Evolutionary conservation across 2,113 vertebrate genomes (phyloP).

Genomic region (Dromiciops gliroides): DNA sequence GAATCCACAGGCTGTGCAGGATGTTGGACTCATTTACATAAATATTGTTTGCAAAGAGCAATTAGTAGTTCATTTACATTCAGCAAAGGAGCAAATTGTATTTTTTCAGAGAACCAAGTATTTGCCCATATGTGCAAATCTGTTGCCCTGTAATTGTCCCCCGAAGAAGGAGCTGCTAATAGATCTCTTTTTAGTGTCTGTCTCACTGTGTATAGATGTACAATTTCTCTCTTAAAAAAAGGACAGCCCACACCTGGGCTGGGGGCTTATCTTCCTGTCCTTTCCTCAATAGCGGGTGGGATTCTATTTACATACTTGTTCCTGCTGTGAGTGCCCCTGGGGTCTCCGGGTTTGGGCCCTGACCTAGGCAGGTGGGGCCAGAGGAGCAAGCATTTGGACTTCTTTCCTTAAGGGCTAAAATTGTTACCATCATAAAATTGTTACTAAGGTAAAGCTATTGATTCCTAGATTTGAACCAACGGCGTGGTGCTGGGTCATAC

Average conservation of each 20-base stretch:
- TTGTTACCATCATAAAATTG: neutral
- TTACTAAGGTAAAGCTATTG: neutral
- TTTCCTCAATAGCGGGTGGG: neutral
- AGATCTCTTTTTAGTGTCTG: constrained; percentile 73
- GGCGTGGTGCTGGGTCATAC: neutral
- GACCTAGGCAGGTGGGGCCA: neutral
- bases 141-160: constrained; percentile 60
- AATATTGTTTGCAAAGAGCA: constrained; percentile 85
- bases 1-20: constrained; percentile 51
- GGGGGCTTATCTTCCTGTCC: neutral
- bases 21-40: constrained; percentile 81
- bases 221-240: neutral
- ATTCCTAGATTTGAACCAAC: neutral
- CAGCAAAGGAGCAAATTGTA: constrained; percentile 79
- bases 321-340: neutral
- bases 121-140: constrained; percentile 77
- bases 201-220: constrained; percentile 71
- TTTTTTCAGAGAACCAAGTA: constrained; percentile 77
- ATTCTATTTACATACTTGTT: accelerated
- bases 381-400: neutral
- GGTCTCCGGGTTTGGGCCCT: accelerated
- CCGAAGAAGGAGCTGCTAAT: constrained; percentile 73
- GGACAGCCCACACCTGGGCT: neutral
- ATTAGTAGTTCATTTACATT: constrained; percentile 84
- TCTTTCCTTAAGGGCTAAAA: neutral